Evolutionary conservation across 2,797 vertebrate species (phyloP).

Genomic region (Crax fasciolata): DNA sequence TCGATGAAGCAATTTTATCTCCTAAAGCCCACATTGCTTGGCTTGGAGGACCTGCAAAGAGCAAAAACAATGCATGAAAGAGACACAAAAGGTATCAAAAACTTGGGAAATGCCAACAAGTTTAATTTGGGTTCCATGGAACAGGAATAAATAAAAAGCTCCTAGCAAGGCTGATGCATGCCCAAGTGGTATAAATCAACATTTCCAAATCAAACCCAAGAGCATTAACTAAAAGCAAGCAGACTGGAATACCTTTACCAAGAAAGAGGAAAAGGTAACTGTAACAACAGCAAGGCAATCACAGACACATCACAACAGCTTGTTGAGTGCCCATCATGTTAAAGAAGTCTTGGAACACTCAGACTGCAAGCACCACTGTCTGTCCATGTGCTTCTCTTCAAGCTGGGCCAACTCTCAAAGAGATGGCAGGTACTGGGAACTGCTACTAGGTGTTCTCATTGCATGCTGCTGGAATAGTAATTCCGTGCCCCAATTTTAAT

Average conservation of each 20-base stretch:
- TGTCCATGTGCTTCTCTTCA: background rate
- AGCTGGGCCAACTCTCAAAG: background rate
- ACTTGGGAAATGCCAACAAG: rapidly evolving
- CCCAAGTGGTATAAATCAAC: background rate
- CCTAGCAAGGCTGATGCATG: background rate
- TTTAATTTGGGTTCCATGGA: background rate
- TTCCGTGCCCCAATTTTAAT: background rate
- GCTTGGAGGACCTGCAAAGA: slow-evolving; percentile 93
- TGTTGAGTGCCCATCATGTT: background rate
- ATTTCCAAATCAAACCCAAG: background rate
- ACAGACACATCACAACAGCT: background rate
- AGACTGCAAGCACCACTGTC: background rate
- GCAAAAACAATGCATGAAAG: background rate
- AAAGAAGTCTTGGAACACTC: background rate
- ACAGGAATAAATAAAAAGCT: background rate
- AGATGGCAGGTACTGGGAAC: background rate
- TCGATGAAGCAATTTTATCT: slow-evolving; percentile 98
- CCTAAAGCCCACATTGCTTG: slow-evolving; percentile 99
- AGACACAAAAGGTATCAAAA: background rate
- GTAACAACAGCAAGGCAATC: background rate
- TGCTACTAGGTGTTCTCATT: background rate
- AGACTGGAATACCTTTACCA: background rate
- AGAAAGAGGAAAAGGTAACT: background rate
- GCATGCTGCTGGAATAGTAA: background rate
- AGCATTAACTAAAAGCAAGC: background rate